phyloP scores from a whole-genome alignment of 2,888 invertebrate species.

The Spodoptera picta region DNA sequence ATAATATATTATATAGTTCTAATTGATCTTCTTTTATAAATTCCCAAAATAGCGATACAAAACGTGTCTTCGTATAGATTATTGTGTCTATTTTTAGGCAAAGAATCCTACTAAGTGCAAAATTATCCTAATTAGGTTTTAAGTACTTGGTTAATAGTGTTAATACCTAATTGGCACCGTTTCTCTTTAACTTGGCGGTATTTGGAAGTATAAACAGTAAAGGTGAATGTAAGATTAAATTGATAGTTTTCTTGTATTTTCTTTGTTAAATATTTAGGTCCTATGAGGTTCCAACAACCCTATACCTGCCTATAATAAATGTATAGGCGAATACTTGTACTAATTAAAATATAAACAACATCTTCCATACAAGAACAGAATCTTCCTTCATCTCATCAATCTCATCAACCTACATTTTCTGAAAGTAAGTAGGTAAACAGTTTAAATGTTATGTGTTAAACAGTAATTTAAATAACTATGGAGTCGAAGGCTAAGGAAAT shows the following conservation, averaged over 20 bases:
- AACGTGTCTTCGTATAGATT: too few species aligned
- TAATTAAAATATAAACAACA: too few species aligned
- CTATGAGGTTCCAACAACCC: too few species aligned
- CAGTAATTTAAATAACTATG: neutral
- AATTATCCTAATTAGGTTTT: slow-evolving; percentile 39
- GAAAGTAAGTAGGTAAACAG: neutral
- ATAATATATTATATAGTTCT: too few species aligned
- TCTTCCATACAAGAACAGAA: neutral
- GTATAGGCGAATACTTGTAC: too few species aligned
- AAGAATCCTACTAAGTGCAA: slow-evolving; percentile 39
- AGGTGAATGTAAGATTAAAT: neutral
- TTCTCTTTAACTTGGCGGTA: neutral
- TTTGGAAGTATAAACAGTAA: neutral
- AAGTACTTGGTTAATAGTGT: neutral
- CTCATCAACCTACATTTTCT: neutral
- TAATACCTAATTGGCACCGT: slow-evolving; percentile 27
- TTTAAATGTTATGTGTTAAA: neutral
- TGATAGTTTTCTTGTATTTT: too few species aligned
- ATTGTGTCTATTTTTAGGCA: neutral
- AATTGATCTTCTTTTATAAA: slow-evolving; percentile 4
- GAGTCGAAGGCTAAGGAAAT: slow-evolving; percentile 10
- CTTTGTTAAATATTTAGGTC: too few species aligned
- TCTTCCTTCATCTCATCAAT: neutral
- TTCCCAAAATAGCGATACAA: slow-evolving; percentile 1
- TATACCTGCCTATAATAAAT: too few species aligned